phyloP scores from a whole-genome alignment of 2,888 invertebrate genomes.

The Andrena haemorrhoa region DNA sequence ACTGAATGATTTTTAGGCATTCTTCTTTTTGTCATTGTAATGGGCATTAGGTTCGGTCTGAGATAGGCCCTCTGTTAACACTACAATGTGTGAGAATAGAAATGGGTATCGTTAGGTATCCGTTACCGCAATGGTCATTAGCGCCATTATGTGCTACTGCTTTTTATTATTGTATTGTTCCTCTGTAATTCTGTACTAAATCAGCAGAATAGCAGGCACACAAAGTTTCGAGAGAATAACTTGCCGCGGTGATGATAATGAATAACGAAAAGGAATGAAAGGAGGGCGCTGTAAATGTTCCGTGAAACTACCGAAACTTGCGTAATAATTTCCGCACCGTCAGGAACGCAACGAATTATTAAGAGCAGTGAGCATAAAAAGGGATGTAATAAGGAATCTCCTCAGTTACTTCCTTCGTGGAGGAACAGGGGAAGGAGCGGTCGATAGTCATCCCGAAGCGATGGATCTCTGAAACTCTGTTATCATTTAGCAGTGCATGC shows the following conservation, averaged over 20 bases:
- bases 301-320: conserved; percentile 36
- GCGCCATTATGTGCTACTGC: too few relatives aligned
- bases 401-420: neutral
- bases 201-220: conserved; percentile 27
- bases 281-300: conserved; percentile 13
- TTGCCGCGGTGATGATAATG: conserved; percentile 52
- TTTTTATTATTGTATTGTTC: conserved; percentile 34
- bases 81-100: too few relatives aligned
- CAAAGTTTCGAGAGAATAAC: conserved; percentile 40
- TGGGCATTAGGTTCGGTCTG: too few relatives aligned
- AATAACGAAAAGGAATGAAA: conserved; percentile 44
- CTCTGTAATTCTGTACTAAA: conserved; percentile 19
- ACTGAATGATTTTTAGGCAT: too few relatives aligned
- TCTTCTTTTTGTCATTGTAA: too few relatives aligned
- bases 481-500: neutral
- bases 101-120: too few relatives aligned
- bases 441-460: neutral
- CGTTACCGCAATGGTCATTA: too few relatives aligned
- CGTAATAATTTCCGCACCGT: conserved; percentile 39
- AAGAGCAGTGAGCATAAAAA: conserved; percentile 14
- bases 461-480: neutral
- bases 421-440: neutral
- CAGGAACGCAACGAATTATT: conserved; percentile 35
- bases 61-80: too few relatives aligned
- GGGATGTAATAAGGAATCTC: neutral